Conservation (phyloP, 2,888 invertebrate species). For the Dynastes tityus region DNA sequence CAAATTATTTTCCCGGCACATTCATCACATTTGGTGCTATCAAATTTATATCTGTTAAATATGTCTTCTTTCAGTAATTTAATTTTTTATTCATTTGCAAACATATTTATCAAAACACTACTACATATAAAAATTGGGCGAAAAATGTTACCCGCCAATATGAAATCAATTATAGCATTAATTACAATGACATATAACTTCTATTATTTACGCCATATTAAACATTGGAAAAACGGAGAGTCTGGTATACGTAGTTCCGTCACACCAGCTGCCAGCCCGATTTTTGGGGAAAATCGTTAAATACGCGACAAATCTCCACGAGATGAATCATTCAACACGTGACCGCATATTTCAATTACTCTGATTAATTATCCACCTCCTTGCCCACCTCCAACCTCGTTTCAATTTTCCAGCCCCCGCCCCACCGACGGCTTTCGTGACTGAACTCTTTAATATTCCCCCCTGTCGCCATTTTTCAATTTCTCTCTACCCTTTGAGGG, state of each 20-base stretch:
- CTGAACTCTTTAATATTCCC: conserved; percentile 61
- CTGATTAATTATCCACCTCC: conserved; percentile 58
- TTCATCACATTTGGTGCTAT: no score
- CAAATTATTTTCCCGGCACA: no score
- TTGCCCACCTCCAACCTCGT: conserved; percentile 55
- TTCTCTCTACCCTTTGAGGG: conserved; percentile 62
- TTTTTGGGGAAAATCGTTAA: conserved; percentile 35
- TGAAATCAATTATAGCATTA: background rate
- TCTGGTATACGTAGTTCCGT: background rate
- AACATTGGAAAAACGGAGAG: background rate
- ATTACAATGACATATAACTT: background rate
- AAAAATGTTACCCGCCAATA: background rate
- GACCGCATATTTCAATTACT: conserved; percentile 56
- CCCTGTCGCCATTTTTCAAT: conserved; percentile 63
- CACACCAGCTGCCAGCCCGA: background rate
- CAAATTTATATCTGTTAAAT: no score
- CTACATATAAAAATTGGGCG: no score
- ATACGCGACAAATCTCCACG: conserved; percentile 44
- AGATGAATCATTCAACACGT: conserved; percentile 50
- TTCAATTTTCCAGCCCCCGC: conserved; percentile 57
- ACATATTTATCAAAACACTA: no score
- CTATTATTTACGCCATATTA: conserved; percentile 1
- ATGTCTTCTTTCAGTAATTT: no score
- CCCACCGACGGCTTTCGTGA: conserved; percentile 57
- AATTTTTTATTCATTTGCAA: no score